Evolutionary conservation across 37 sponge, comb jelly and placozoan species (phyloP), one percentile per base, ranked within the genome.

Genomic region (Dysidea cf. avara): DNA sequence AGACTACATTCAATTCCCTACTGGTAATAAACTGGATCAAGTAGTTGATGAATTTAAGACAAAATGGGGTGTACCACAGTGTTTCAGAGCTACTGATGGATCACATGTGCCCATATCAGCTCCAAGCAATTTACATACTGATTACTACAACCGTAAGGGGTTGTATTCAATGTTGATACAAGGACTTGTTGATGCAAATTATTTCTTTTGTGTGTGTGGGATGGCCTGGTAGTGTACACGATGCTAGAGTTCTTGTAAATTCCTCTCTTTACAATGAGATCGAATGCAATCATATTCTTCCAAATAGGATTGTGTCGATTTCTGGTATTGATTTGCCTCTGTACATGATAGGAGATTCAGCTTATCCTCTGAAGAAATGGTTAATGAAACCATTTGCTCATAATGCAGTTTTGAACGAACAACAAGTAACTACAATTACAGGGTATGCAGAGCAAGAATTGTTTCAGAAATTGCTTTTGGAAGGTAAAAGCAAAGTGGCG

Each of bases 401-500:
- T 13, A 64, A 13, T 1, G 66, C 22, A 33, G n/a, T n/a, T n/a
- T 46, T 64, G 7, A 7, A 39, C 37, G 39, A 35, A 34, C 43
- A 64, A 2, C 1, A 13, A 34, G 37, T 22, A 31, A 28, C 12
- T 64, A 36, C n/a, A 64, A 64, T 64, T 37, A 64, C 11, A 64
- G 40, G n/a, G 16, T 64, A 34, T 36, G 22, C 33, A 9, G 66
- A 64, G 37, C 66, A 18, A 11, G 43, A 6, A 64, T 64, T 64
- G n/a, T n/a, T n/a, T n/a, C n/a, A n/a, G n/a, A n/a, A n/a, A n/a
- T n/a, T n/a, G n/a, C n/a, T n/a, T n/a, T 64, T n/a, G 66, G 1
- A 31, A 46, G 14, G 17, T 64, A 5, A 64, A 64, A 33, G 66
- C 43, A 64, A 31, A 46, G 21, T 64, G 66, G 66, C 2, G 66